These are phyloP conservation scores for Pterocles burchelli DNA, from an alignment of 2,113 vertebrate genomes.

Conservation along the genomic window DNA sequence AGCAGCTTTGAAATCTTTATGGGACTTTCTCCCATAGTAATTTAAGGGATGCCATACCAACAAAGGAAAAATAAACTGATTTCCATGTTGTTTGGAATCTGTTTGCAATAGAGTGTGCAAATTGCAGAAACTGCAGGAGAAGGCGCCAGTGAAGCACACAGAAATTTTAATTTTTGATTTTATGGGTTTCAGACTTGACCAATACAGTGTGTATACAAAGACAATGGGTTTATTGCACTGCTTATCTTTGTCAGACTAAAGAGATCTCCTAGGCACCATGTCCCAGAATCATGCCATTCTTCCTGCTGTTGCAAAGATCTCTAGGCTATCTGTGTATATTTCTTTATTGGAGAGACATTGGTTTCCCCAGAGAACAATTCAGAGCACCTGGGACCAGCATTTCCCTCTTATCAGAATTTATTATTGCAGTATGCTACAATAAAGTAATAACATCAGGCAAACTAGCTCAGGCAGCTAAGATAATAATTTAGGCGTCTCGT, in stretches of 20 bases:
- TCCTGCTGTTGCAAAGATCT: background rate
- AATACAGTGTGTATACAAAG: background rate
- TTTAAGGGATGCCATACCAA: background rate
- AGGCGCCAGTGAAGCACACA: background rate
- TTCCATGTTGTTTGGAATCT: background rate
- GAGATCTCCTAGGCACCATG: background rate
- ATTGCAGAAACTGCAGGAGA: background rate
- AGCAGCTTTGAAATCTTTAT: background rate
- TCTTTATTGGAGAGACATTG: background rate
- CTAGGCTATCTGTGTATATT: background rate
- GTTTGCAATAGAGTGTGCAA: background rate
- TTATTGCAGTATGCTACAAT: background rate
- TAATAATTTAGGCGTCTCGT: background rate
- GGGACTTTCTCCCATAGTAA: background rate
- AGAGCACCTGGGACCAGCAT: background rate
- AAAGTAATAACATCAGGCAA: background rate
- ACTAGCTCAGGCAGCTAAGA: background rate
- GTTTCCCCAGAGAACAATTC: background rate
- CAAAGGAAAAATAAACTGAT: background rate
- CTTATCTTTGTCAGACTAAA: background rate
- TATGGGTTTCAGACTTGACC: background rate
- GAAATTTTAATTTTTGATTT: background rate
- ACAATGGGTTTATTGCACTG: background rate
- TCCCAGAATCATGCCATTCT: background rate
- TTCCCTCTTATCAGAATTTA: background rate